These are phyloP conservation scores for Drosophila diplacantha DNA, from an alignment of 2,888 invertebrate species.

Conservation along the genomic window DNA sequence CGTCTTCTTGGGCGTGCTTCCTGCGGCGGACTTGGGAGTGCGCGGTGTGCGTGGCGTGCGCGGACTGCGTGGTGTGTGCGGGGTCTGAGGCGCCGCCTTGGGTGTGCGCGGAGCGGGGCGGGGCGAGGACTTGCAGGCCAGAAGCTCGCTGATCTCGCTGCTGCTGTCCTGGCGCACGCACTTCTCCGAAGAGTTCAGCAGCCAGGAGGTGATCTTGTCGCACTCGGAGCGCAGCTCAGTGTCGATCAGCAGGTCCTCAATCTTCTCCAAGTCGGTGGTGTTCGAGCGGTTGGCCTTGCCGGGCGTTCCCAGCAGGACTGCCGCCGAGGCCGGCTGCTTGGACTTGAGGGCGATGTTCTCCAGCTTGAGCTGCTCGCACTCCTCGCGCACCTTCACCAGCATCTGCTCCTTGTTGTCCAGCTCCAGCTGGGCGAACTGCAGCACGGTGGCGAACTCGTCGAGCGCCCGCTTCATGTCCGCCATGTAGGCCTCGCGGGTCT, in stretches of 20 bases:
- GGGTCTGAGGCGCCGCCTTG: slow-evolving; percentile 55
- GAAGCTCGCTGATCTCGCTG: slow-evolving; percentile 65
- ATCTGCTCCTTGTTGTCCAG: slow-evolving; percentile 77
- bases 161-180: slow-evolving; percentile 69
- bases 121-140: slow-evolving; percentile 56
- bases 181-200: slow-evolving; percentile 70
- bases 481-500: slow-evolving; percentile 77
- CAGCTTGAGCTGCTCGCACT: slow-evolving; percentile 76
- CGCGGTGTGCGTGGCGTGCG: slow-evolving; percentile 63
- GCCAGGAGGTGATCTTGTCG: slow-evolving; percentile 76
- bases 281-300: slow-evolving; percentile 70
- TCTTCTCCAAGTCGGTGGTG: slow-evolving; percentile 74
- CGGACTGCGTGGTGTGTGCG: slow-evolving; percentile 65
- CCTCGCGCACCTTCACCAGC: slow-evolving; percentile 73
- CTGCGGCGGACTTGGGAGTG: slow-evolving; percentile 47
- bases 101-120: slow-evolving; percentile 53
- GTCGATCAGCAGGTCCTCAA: slow-evolving; percentile 73
- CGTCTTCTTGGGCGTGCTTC: slow-evolving; percentile 75
- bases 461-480: slow-evolving; percentile 77
- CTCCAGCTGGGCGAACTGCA: slow-evolving; percentile 77
- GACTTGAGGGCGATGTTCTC: slow-evolving; percentile 77
- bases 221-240: slow-evolving; percentile 75
- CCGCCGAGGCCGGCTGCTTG: slow-evolving; percentile 62
- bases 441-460: slow-evolving; percentile 77
- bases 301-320: slow-evolving; percentile 52